A percentile compares a stretch with the other conserved stretches of the same genome.
phyloP scores from a whole-genome alignment of 1,140 invertebrate species.

The Lepidurus couesii region DNA sequence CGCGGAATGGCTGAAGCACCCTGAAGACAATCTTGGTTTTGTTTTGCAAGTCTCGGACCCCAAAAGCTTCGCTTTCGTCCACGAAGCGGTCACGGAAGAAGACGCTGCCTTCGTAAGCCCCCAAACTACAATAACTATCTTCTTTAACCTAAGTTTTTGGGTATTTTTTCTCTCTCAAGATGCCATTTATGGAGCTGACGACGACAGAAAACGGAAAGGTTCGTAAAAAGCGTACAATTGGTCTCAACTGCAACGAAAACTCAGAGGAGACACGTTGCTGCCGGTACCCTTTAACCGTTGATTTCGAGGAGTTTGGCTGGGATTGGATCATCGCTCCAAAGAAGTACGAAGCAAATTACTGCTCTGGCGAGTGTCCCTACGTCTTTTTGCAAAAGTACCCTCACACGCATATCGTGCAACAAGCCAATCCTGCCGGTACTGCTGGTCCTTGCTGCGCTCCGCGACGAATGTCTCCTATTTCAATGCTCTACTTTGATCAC shows the following conservation, averaged over 20 bases:
- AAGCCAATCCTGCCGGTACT: constrained; percentile 61
- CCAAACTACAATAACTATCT: not conserved
- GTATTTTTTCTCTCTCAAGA: constrained; percentile 47
- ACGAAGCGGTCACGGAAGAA: constrained; percentile 9
- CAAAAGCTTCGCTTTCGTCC: not conserved
- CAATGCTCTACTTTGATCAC: constrained; percentile 87
- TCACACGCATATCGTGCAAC: constrained; percentile 86
- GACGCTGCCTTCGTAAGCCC: not conserved
- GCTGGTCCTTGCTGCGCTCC: constrained; percentile 84
- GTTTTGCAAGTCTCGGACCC: constrained; percentile 55
- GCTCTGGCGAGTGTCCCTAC: constrained; percentile 88
- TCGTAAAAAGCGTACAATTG: constrained; percentile 64
- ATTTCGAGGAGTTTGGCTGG: constrained; percentile 96
- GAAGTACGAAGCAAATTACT: constrained; percentile 93
- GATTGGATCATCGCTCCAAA: constrained; percentile 97
- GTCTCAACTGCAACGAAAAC: constrained; percentile 68
- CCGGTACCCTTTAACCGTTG: constrained; percentile 83
- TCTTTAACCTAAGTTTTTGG: not conserved
- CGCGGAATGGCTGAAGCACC: constrained; percentile 64
- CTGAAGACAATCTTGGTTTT: constrained; percentile 64
- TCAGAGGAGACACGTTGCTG: constrained; percentile 76
- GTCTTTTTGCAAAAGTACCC: constrained; percentile 81
- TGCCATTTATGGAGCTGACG: constrained; percentile 73
- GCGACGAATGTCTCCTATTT: constrained; percentile 78
- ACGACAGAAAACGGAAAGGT: constrained; percentile 57